Base-by-base conservation (phyloP, 2,797 vertebrate species). In the Aulostomus chinensis region DNA sequence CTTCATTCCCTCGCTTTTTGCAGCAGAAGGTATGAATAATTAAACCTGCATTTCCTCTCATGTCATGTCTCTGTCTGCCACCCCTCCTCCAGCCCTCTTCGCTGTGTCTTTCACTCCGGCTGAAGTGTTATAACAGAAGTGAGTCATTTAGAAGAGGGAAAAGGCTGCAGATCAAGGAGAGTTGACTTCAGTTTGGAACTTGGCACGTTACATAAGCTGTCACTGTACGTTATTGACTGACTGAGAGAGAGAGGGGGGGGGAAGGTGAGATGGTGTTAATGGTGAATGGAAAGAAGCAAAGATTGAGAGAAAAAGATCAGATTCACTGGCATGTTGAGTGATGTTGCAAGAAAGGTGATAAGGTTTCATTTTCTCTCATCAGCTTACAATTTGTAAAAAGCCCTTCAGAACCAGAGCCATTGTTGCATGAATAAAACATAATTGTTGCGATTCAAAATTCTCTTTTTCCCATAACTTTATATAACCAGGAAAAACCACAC, bases 11-110 rank as follows among this genome's bases (percentile, higher is more conserved):
- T 56, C 58, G 51, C 48, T 32, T 58, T 77, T 68, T 79, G 59
- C 82, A 81, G 81, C 85, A 84, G 79, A 77, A 75, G 73, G 68
- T 80, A 79, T 90, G 83, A 91, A 91, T 90, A 90, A 91, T 90
- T 89, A 87, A 90, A 88, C 58, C 70, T 76, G 73, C 73, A 49
- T 85, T 89, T 88, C 79, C 63, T 81, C 74, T 79, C 83, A 73
- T 82, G 76, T 81, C 76, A 80, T 80, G 78, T 81, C 73, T 82
- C 67, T 68, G 73, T 82, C 71, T 75, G 53, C 76, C 75, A 69
- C 68, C 76, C 75, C 59, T 50, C 67, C 77, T 58, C 77, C 68
- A 61, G 22, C 56, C 69, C 81, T 58, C 52, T 47, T 62, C 26
- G 37, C 56, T 57, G 56, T 70, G 73, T 76, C 76, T 80, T 82